Evolutionary conservation across 2,797 vertebrate genomes (phyloP).

Genomic region (Muscicapa striata): DNA sequence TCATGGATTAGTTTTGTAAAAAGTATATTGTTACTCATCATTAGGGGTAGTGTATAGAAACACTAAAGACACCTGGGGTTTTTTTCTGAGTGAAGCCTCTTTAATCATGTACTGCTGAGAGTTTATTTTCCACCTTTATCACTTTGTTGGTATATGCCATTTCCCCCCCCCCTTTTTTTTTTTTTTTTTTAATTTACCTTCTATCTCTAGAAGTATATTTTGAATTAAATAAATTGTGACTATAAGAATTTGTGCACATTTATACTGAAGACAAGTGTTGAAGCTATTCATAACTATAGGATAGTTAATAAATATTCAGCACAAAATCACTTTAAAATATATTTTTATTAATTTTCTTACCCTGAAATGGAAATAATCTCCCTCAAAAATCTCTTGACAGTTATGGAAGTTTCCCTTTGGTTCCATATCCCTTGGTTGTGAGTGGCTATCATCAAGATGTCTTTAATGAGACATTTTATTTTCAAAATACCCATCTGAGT

Average conservation of each 20-base stretch:
- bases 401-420: background rate
- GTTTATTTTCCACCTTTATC: background rate
- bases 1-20: background rate
- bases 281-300: background rate
- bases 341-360: background rate
- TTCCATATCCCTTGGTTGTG: background rate
- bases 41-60: background rate
- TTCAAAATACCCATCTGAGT: background rate
- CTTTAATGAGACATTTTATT: background rate
- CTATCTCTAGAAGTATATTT: background rate
- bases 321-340: background rate
- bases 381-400: background rate
- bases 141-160: background rate
- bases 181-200: background rate
- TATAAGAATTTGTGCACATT: background rate
- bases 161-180: fast-evolving
- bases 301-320: background rate
- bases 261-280: background rate
- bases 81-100: background rate
- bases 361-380: background rate
- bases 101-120: background rate
- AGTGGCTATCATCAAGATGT: background rate
- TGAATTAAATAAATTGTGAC: background rate
- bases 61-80: background rate
- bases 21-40: background rate